Evolutionary conservation across 2,797 vertebrate species (phyloP).

Genomic region (Agapornis canus): DNA sequence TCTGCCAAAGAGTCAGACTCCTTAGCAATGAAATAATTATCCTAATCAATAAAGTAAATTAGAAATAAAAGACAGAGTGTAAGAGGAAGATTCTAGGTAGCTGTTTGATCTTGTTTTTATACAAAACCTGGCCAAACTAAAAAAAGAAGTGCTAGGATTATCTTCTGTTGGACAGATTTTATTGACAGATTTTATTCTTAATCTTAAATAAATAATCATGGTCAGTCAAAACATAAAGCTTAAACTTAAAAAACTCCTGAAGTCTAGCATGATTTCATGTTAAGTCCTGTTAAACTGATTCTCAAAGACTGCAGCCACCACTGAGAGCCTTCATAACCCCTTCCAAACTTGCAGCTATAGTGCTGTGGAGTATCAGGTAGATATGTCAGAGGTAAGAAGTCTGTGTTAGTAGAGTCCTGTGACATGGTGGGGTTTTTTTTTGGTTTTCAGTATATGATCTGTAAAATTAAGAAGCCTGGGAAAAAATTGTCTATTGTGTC

Average conservation of each 20-base stretch:
- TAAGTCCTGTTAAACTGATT: neutral
- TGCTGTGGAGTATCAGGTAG: neutral
- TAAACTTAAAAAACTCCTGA: neutral
- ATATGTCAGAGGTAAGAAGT: neutral
- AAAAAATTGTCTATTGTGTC: neutral
- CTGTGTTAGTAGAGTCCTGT: neutral
- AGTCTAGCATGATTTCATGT: neutral
- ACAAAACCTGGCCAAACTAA: neutral
- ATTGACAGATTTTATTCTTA: conserved; percentile 12
- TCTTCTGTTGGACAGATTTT: neutral
- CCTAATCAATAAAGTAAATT: conserved; percentile 49
- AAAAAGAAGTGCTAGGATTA: neutral
- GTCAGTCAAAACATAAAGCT: neutral
- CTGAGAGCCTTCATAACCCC: rapidly evolving
- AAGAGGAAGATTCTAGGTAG: neutral
- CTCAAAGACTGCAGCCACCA: neutral
- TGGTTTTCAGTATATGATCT: neutral
- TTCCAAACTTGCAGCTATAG: neutral
- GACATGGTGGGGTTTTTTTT: neutral
- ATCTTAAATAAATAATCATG: conserved; percentile 6
- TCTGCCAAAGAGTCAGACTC: conserved; percentile 34
- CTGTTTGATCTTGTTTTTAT: neutral
- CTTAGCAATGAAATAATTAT: conserved; percentile 35
- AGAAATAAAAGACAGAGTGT: neutral
- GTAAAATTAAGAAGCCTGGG: neutral